Conservation (phyloP, 2,113 vertebrate genomes). For the Bagarius yarrelli region DNA sequence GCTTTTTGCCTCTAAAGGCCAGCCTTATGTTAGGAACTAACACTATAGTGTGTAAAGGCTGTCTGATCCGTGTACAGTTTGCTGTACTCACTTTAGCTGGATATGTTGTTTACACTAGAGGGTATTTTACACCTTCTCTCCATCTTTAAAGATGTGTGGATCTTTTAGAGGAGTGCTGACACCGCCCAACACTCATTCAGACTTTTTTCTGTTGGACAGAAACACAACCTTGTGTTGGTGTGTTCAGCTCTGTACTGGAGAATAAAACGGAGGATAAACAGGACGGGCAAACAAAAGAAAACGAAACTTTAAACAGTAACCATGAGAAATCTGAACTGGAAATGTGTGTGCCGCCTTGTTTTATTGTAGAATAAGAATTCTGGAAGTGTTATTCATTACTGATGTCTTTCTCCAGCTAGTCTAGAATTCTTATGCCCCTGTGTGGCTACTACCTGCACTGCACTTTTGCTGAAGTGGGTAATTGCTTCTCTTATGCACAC, state of each 20-base stretch:
- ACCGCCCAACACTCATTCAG: slow-evolving; percentile 11
- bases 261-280: slow-evolving; percentile 5
- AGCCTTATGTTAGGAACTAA: slow-evolving; percentile 6
- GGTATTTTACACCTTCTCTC: slow-evolving; percentile 28
- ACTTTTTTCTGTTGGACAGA: slow-evolving; percentile 22
- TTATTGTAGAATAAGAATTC: slow-evolving; percentile 23
- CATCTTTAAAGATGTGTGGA: slow-evolving; percentile 38
- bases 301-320: slow-evolving; percentile 22
- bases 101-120: slow-evolving; percentile 30
- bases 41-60: slow-evolving; percentile 6
- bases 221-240: slow-evolving; percentile 10
- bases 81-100: slow-evolving; percentile 41
- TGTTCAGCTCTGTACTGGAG: slow-evolving; percentile 13
- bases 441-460: slow-evolving; percentile 32
- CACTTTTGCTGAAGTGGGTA: not conserved
- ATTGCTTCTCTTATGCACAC: not conserved
- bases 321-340: slow-evolving; percentile 6
- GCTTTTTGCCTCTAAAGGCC: not conserved
- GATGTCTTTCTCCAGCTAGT: not conserved
- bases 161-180: slow-evolving; percentile 23
- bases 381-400: slow-evolving; percentile 7
- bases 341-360: slow-evolving; percentile 18
- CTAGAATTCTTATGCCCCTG: slow-evolving; percentile 29
- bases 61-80: not conserved
- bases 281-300: slow-evolving; percentile 25